Percentiles rank a stretch among this genome's conserved stretches.
Evolutionary conservation across 92 coral and sea anemone species (phyloP).

Genomic region (Meandrina meandrites): DNA sequence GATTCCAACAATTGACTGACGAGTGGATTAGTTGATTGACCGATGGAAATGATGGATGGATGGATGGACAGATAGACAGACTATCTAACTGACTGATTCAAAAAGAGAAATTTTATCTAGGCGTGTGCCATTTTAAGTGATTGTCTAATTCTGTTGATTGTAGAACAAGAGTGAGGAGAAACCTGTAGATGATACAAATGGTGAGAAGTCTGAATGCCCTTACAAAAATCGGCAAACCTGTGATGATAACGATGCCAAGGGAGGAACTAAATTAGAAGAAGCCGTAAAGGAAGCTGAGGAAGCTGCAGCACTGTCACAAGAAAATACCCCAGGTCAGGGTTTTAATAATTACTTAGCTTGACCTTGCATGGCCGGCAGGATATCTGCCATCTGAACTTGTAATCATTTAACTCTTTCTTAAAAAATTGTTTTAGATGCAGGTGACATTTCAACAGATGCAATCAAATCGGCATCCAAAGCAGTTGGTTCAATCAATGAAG

Average conservation of each 20-base stretch:
- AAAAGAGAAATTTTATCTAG: neutral
- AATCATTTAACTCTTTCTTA: neutral
- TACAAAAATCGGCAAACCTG: conserved; percentile 22
- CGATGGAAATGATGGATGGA: neutral
- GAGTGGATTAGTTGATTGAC: neutral
- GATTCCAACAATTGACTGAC: neutral
- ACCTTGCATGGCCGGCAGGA: neutral
- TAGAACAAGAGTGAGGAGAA: conserved; percentile 41
- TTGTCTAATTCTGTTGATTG: neutral
- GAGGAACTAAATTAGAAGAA: conserved; percentile 32
- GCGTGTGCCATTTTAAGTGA: neutral
- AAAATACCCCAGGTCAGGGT: conserved; percentile 20
- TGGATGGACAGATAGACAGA: neutral
- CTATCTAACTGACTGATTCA: neutral
- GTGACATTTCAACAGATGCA: conserved; percentile 87
- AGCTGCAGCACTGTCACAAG: conserved; percentile 4
- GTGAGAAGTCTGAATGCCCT: conserved; percentile 35
- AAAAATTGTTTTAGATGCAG: conserved; percentile 19
- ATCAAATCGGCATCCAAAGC: conserved; percentile 87
- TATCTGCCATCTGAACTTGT: too few species aligned
- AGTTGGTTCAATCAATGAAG: conserved; percentile 88
- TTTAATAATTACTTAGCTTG: neutral
- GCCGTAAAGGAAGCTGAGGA: conserved; percentile 47
- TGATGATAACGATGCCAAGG: conserved; percentile 19
- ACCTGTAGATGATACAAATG: conserved; percentile 32